These are phyloP conservation scores for Clamator glandarius DNA, from an alignment of 2,797 vertebrate genomes.

Conservation along the genomic window DNA sequence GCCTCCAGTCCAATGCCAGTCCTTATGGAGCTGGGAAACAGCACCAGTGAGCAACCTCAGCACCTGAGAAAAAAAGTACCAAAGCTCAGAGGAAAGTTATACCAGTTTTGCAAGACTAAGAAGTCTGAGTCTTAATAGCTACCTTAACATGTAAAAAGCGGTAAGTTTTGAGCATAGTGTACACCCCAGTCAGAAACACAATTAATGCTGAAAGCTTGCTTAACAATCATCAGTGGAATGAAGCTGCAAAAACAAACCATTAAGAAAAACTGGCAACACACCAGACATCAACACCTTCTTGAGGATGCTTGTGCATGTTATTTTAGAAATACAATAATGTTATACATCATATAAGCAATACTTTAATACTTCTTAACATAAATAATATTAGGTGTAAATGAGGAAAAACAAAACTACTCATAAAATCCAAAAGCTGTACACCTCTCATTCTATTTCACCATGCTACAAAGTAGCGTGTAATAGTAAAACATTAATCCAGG, in stretches of 20 bases:
- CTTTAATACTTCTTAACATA: background rate
- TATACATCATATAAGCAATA: background rate
- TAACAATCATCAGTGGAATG: background rate
- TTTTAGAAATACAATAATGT: slow-evolving; percentile 1
- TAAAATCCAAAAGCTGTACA: background rate
- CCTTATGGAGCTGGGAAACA: slow-evolving; percentile 19
- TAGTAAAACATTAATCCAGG: background rate
- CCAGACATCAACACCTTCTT: slow-evolving; percentile 1
- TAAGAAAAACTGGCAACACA: background rate
- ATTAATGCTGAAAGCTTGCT: slow-evolving; percentile 48
- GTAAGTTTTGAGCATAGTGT: background rate
- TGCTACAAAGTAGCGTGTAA: background rate
- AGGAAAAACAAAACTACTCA: background rate
- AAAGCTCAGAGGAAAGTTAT: slow-evolving; percentile 30
- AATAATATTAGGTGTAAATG: background rate
- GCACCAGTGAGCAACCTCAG: slow-evolving; percentile 4
- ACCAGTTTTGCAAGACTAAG: slow-evolving; percentile 10
- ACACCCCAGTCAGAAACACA: background rate
- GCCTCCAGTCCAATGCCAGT: slow-evolving; percentile 44
- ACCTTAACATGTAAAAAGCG: background rate
- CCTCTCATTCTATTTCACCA: background rate
- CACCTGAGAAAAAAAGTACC: slow-evolving; percentile 68
- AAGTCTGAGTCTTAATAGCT: background rate
- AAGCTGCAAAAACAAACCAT: slow-evolving; percentile 49
- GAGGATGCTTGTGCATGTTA: background rate